phyloP scores from a whole-genome alignment of 2,797 vertebrate genomes.

The Coregonus suidteri region DNA sequence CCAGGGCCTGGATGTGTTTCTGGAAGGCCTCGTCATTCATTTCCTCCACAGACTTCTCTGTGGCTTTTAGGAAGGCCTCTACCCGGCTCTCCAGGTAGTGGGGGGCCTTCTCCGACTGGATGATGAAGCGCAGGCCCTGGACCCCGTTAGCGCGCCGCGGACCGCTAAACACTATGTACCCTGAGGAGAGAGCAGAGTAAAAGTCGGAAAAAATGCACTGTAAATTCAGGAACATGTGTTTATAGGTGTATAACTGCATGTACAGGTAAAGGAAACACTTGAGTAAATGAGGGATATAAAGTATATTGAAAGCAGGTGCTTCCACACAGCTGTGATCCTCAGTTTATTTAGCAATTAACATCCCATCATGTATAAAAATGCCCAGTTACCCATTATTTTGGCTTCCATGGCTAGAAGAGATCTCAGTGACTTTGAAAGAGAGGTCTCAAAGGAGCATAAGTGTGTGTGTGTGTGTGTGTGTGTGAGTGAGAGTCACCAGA shows the following conservation, averaged over 20 bases:
- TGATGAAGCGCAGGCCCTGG: slow-evolving; percentile 94
- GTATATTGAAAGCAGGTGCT: no score
- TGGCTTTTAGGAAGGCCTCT: slow-evolving; percentile 92
- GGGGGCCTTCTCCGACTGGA: slow-evolving; percentile 96
- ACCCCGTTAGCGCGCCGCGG: slow-evolving; percentile 93
- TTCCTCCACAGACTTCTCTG: slow-evolving; percentile 90
- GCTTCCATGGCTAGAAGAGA: no score
- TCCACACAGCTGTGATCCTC: no score
- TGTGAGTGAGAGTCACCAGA: no score
- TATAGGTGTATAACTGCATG: background rate
- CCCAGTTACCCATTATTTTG: no score
- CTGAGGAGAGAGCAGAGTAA: slow-evolving; percentile 59
- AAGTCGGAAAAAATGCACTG: background rate
- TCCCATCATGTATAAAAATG: no score
- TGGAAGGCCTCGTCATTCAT: slow-evolving; percentile 96
- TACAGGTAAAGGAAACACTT: no score
- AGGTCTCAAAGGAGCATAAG: no score
- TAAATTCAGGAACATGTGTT: background rate
- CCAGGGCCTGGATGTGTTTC: slow-evolving; percentile 96
- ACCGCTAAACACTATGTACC: slow-evolving; percentile 98
- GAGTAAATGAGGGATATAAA: no score
- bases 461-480: no score
- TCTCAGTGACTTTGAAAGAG: no score
- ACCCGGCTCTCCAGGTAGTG: slow-evolving; percentile 97
- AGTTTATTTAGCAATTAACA: no score